Evolutionary conservation across 2,888 invertebrate genomes (phyloP), one percentile per base, ranked within the genome.

Genomic region (Agrotis segetum): DNA sequence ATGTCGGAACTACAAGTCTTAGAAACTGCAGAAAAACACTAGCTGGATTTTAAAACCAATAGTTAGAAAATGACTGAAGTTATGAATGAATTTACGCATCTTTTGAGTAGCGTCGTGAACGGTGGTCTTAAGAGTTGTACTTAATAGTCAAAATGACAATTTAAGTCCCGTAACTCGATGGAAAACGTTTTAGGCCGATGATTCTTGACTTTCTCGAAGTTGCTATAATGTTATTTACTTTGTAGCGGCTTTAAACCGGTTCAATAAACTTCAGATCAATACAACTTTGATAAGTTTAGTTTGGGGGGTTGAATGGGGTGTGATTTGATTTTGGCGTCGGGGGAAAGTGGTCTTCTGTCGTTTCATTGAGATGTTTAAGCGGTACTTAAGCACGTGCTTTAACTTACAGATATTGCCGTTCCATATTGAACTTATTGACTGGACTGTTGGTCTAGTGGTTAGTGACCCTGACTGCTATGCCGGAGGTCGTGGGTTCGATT

Each of bases 131-230:
- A 56, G n/a, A 56, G n/a, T 56, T 34, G n/a, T 56, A 59, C 73
- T 71, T 70, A 68, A 61, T 72, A 72, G 67, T 59, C 80, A 61
- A 67, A 81, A 81, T 83, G 84, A 71, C 73, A 81, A 81, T 81
- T 74, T 60, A 63, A 69, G 58, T 59, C 44, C 55, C 61, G 50
- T 67, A 65, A 83, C 69, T 81, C 55, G 49, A 76, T 56, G 59
- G 76, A 58, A 63, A 53, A 55, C 19, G 49, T 65, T 69, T 67
- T 52, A 71, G 47, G 52, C 74, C 68, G 74, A 70, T 60, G 67
- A 58, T 77, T 71, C 73, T 77, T 64, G 73, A 68, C 63, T 61
- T 80, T 71, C 40, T 7, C 63, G 16, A 72, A 69, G 58, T 69
- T 73, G 67, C 68, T 56, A 50, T 44, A 66, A 52, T 68, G 55